These are phyloP conservation scores for Anagrus nilaparvatae DNA, from an alignment of 1,140 invertebrate genomes.

Conservation along the genomic window DNA sequence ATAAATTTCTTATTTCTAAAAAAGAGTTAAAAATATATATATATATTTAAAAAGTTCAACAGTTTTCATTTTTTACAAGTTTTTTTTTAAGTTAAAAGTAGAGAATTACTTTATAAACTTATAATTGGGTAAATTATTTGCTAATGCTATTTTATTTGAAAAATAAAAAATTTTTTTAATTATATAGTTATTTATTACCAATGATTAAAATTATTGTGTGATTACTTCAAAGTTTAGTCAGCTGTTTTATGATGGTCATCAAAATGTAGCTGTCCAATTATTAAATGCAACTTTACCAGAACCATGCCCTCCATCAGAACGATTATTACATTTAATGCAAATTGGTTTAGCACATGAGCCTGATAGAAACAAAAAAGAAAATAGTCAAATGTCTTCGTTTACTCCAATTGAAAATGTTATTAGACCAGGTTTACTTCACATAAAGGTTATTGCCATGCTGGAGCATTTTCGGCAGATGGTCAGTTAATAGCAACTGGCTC, in stretches of 20 bases:
- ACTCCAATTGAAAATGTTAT: constrained; percentile 57
- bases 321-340: constrained; percentile 74
- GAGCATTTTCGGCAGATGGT: constrained; percentile 89
- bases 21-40: too few relatives aligned
- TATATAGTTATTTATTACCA: too few relatives aligned
- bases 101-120: constrained; percentile 73
- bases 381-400: constrained; percentile 49
- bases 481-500: constrained; percentile 96
- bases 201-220: too few relatives aligned
- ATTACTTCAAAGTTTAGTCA: too few relatives aligned
- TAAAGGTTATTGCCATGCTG: constrained; percentile 90
- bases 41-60: too few relatives aligned
- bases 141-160: constrained; percentile 7
- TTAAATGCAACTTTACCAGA: constrained; percentile 74
- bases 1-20: too few relatives aligned
- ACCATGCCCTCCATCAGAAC: constrained; percentile 90
- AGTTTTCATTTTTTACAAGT: too few relatives aligned
- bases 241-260: constrained; percentile 87
- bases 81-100: too few relatives aligned
- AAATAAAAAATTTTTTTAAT: too few relatives aligned
- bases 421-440: constrained; percentile 90
- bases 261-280: constrained; percentile 75
- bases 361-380: constrained; percentile 44
- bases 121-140: constrained; percentile 65
- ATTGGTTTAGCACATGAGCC: constrained; percentile 83